Conservation (phyloP, 2,113 vertebrate species). For the Clinocottus analis region DNA sequence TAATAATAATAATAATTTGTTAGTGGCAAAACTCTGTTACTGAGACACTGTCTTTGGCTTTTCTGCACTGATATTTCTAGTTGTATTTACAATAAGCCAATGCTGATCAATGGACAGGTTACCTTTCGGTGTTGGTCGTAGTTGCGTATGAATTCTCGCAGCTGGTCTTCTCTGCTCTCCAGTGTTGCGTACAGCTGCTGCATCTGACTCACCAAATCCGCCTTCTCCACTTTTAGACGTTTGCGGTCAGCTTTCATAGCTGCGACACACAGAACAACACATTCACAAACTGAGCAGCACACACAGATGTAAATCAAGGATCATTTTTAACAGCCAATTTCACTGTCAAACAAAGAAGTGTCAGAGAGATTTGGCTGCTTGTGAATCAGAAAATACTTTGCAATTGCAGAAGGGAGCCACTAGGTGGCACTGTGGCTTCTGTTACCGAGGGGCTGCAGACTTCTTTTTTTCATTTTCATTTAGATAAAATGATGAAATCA, state of each 20-base stretch:
- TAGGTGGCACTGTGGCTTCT: slow-evolving; percentile 64
- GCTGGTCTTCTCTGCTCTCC: slow-evolving; percentile 97
- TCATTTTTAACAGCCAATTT: not conserved
- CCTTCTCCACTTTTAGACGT: slow-evolving; percentile 94
- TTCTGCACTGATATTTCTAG: not conserved
- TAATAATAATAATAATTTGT: not conserved
- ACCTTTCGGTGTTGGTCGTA: slow-evolving; percentile 98
- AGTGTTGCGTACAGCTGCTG: slow-evolving; percentile 97
- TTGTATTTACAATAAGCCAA: not conserved
- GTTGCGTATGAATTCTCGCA: slow-evolving; percentile 97
- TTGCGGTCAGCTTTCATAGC: slow-evolving; percentile 98
- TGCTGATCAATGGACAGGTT: not conserved
- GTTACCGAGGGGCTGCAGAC: not conserved
- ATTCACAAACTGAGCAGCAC: slow-evolving; percentile 72
- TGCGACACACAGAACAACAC: slow-evolving; percentile 65
- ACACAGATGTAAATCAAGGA: slow-evolving; percentile 78
- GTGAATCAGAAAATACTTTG: not conserved
- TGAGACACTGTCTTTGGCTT: not conserved
- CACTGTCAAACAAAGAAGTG: not conserved
- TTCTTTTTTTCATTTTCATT: not conserved
- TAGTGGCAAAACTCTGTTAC: not conserved
- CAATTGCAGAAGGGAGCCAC: slow-evolving; percentile 46
- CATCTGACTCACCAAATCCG: slow-evolving; percentile 97
- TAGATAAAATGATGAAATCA: slow-evolving; percentile 58
- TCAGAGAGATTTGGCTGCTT: not conserved